These are phyloP conservation scores for Lasius platythorax DNA, from an alignment of 2,888 invertebrate genomes.

Conservation along the genomic window DNA sequence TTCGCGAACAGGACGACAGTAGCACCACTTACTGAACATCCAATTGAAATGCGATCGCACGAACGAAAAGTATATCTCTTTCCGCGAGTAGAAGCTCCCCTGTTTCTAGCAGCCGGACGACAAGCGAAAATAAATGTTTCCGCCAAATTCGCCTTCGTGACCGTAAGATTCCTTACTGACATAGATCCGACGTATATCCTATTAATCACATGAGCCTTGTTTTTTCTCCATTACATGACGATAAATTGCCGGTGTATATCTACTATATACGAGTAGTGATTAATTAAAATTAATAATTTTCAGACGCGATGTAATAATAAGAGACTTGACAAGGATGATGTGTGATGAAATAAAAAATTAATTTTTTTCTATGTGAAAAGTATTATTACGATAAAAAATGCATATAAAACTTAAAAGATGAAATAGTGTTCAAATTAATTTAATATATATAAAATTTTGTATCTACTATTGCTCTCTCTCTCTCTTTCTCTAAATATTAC, in stretches of 20 bases:
- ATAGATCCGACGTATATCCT: slow-evolving; percentile 63
- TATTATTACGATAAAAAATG: background rate
- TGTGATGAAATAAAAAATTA: background rate
- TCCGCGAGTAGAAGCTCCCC: slow-evolving; percentile 31
- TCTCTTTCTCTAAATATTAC: background rate
- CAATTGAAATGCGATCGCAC: slow-evolving; percentile 73
- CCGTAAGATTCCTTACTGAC: slow-evolving; percentile 58
- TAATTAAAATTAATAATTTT: slow-evolving; percentile 47
- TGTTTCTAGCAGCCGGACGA: slow-evolving; percentile 62
- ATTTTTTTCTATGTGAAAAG: background rate
- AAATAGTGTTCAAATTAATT: background rate
- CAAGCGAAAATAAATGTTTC: slow-evolving; percentile 59
- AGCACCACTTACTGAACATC: slow-evolving; percentile 55
- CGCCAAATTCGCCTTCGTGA: slow-evolving; percentile 63
- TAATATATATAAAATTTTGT: background rate
- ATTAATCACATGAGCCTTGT: slow-evolving; percentile 60
- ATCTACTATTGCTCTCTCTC: background rate
- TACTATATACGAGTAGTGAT: slow-evolving; percentile 16
- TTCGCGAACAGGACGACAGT: slow-evolving; percentile 36
- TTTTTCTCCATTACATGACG: slow-evolving; percentile 59
- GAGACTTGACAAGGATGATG: background rate
- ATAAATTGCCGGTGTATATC: slow-evolving; percentile 39
- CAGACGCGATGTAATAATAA: slow-evolving; percentile 4
- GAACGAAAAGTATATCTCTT: slow-evolving; percentile 57
- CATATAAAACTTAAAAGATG: background rate